Conservation (phyloP, 1,140 invertebrate genomes). For the Drosophila sp. region DNA sequence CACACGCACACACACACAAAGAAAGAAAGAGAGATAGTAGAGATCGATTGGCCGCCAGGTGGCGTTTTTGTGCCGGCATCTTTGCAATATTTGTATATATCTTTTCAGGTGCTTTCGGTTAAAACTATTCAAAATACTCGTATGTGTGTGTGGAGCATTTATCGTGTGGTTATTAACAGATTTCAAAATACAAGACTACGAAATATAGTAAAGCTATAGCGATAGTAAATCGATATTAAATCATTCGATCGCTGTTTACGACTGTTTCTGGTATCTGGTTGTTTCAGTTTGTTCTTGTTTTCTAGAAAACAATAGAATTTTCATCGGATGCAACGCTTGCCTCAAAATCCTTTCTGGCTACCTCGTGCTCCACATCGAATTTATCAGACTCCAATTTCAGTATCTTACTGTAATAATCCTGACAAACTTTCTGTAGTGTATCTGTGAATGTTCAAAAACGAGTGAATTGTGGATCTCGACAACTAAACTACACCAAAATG, state of each 20-base stretch:
- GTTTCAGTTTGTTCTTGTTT: slow-evolving; percentile 11
- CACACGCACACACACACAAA: slow-evolving; percentile 37
- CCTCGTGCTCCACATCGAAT: slow-evolving; percentile 98
- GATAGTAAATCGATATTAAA: slow-evolving; percentile 7
- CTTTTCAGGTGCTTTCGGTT: slow-evolving; percentile 49
- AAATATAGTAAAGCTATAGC: slow-evolving; percentile 3
- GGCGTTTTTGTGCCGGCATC: slow-evolving; percentile 54
- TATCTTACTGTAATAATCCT: slow-evolving; percentile 94
- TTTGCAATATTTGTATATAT: slow-evolving; percentile 74
- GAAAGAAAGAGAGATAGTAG: background rate
- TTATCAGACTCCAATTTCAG: slow-evolving; percentile 95
- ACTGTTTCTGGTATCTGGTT: slow-evolving; percentile 26
- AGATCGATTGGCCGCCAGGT: slow-evolving; percentile 28
- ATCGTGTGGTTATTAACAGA: slow-evolving; percentile 45
- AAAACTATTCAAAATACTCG: slow-evolving; percentile 25
- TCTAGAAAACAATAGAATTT: slow-evolving; percentile 17
- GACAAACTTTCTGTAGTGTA: slow-evolving; percentile 93
- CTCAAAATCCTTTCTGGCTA: slow-evolving; percentile 96
- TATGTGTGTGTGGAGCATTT: slow-evolving; percentile 32
- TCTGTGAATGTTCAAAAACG: slow-evolving; percentile 85
- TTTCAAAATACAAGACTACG: slow-evolving; percentile 22
- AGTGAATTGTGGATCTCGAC: slow-evolving; percentile 40
- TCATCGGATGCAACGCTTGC: slow-evolving; percentile 85
- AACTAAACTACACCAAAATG: slow-evolving; percentile 18
- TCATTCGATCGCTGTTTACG: slow-evolving; percentile 18